phyloP scores from a whole-genome alignment of 2,113 vertebrate genomes.

The Crotalus horridus region DNA sequence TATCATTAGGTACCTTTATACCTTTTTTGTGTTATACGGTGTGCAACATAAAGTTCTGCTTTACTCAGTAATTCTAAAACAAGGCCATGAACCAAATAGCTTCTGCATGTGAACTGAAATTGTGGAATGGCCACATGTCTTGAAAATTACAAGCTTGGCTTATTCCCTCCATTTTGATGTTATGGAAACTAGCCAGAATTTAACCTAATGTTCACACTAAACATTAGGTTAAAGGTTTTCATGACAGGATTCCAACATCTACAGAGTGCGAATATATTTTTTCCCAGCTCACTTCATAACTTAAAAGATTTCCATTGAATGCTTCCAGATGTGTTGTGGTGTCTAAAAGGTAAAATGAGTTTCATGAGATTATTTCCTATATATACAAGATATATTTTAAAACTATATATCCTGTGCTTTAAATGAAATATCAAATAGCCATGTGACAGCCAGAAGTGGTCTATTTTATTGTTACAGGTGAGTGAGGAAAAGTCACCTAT shows the following conservation, averaged over 20 bases:
- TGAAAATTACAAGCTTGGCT: neutral
- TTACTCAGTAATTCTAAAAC: neutral
- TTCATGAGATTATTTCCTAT: neutral
- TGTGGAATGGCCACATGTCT: neutral
- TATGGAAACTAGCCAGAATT: neutral
- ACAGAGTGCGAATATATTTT: neutral
- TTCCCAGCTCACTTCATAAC: conserved; percentile 12
- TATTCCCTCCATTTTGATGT: neutral
- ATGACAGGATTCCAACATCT: neutral
- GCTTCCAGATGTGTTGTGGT: conserved; percentile 1
- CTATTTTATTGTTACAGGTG: neutral
- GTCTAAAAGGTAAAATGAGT: neutral
- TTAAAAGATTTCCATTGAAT: neutral
- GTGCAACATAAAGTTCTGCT: neutral
- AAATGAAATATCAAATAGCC: neutral
- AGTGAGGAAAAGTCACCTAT: neutral
- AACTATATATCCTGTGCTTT: neutral
- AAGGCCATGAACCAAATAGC: neutral
- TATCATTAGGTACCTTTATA: neutral
- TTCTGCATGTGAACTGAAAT: neutral
- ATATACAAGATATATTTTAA: neutral
- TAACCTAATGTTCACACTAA: neutral
- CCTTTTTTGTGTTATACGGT: neutral
- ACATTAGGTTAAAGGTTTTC: neutral
- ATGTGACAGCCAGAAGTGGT: neutral